phyloP scores from a whole-genome alignment of 2,797 vertebrate species.

The Spizella passerina region DNA sequence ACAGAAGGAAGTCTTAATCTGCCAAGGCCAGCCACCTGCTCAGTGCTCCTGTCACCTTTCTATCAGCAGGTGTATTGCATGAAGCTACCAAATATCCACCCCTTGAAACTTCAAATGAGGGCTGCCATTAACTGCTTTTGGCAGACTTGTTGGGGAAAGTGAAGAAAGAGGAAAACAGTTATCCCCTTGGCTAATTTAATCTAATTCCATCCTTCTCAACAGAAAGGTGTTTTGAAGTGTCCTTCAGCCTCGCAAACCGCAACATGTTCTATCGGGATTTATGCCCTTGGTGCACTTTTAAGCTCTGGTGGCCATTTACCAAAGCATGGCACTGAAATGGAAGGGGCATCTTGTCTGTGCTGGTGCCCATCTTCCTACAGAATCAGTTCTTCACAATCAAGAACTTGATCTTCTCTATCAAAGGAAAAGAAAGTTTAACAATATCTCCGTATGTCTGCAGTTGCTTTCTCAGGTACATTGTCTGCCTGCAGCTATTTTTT shows the following conservation, averaged over 20 bases:
- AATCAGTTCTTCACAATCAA: background rate
- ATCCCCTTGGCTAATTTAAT: background rate
- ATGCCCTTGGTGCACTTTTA: background rate
- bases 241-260: background rate
- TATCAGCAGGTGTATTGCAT: background rate
- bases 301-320: background rate
- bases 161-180: background rate
- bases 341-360: background rate
- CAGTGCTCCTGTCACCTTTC: background rate
- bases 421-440: slow-evolving; percentile 8
- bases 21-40: background rate
- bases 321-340: background rate
- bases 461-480: slow-evolving; percentile 34
- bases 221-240: background rate
- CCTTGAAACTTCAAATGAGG: rapidly evolving
- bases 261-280: rapidly evolving
- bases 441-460: background rate
- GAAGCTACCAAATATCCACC: background rate
- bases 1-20: background rate
- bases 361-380: background rate
- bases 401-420: background rate
- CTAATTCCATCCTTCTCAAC: background rate
- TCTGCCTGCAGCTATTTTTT: slow-evolving; percentile 15
- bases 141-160: background rate
- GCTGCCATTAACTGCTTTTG: rapidly evolving